These are phyloP conservation scores for Ectobius pallidus DNA, from an alignment of 2,888 invertebrate species.

Conservation along the genomic window DNA sequence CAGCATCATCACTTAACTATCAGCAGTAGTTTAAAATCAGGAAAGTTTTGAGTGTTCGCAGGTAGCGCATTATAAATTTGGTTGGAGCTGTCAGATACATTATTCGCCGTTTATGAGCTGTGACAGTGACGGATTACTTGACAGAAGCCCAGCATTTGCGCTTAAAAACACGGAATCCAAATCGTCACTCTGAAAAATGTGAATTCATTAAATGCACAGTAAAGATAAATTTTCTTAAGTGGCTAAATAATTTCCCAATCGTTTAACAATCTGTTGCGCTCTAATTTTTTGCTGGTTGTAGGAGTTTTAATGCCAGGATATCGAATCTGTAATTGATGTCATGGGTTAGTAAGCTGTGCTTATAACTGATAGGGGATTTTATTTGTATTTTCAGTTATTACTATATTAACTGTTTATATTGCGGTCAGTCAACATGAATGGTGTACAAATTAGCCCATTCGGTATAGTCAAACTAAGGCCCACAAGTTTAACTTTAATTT, in stretches of 20 bases:
- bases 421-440: too few species aligned
- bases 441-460: too few species aligned
- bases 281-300: not conserved
- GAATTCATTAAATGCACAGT: slow-evolving; percentile 15
- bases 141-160: not conserved
- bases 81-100: slow-evolving; percentile 17
- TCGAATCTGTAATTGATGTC: not conserved
- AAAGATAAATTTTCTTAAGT: slow-evolving; percentile 25
- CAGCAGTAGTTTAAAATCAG: slow-evolving; percentile 7
- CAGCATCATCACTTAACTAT: not conserved
- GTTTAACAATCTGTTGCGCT: slow-evolving; percentile 15
- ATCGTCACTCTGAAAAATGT: slow-evolving; percentile 10
- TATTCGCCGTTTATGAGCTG: slow-evolving; percentile 15
- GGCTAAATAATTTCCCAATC: slow-evolving; percentile 17
- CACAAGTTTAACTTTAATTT: too few species aligned
- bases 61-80: slow-evolving; percentile 16
- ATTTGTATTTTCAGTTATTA: not conserved
- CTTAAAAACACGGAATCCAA: not conserved
- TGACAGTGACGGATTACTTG: slow-evolving; percentile 17
- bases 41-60: not conserved
- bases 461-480: too few species aligned
- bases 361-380: not conserved
- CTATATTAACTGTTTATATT: not conserved
- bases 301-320: not conserved
- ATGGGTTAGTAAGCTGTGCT: not conserved